Evolutionary conservation across 1,140 invertebrate genomes (phyloP).

Genomic region (Ctenoplectra terminalis): DNA sequence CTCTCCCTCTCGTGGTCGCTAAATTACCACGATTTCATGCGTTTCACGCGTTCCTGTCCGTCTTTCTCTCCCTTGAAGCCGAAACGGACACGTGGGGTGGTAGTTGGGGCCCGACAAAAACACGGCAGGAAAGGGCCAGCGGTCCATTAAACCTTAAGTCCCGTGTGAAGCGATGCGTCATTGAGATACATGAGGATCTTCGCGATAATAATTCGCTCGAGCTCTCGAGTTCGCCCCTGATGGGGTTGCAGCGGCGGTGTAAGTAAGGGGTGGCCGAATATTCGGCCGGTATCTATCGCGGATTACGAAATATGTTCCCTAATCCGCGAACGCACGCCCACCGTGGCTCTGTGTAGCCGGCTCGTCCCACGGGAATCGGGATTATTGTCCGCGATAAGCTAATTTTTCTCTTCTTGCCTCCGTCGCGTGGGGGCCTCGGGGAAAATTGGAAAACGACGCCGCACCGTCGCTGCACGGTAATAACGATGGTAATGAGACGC

Average conservation of each 20-base stretch:
- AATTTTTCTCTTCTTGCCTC: conserved; percentile 70
- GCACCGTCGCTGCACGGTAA: conserved; percentile 46
- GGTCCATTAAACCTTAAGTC: conserved; percentile 82
- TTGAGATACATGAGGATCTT: conserved; percentile 80
- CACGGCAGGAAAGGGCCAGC: background rate
- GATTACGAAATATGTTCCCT: conserved; percentile 82
- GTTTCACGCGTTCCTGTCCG: conserved; percentile 35
- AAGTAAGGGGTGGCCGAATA: conserved; percentile 47
- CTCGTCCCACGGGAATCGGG: conserved; percentile 69
- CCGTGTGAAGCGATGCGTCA: conserved; percentile 82
- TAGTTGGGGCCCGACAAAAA: conserved; percentile 6
- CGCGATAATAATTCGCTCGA: conserved; percentile 77
- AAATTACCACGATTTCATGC: conserved; percentile 52
- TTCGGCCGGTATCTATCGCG: conserved; percentile 60
- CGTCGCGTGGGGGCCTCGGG: conserved; percentile 2
- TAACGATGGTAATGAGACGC: conserved; percentile 64
- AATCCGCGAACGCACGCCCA: conserved; percentile 76
- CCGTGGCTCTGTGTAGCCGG: background rate
- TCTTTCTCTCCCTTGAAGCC: background rate
- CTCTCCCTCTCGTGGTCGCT: conserved; percentile 12
- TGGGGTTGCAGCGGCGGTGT: conserved; percentile 27
- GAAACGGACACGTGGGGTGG: too few relatives aligned
- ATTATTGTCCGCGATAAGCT: conserved; percentile 81
- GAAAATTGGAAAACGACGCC: conserved; percentile 63
- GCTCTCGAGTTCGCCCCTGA: conserved; percentile 40